Percentiles rank a stretch among this genome's conserved stretches.
Evolutionary conservation across 2,888 invertebrate species (phyloP).

Genomic region (Argynnis bischoffii): DNA sequence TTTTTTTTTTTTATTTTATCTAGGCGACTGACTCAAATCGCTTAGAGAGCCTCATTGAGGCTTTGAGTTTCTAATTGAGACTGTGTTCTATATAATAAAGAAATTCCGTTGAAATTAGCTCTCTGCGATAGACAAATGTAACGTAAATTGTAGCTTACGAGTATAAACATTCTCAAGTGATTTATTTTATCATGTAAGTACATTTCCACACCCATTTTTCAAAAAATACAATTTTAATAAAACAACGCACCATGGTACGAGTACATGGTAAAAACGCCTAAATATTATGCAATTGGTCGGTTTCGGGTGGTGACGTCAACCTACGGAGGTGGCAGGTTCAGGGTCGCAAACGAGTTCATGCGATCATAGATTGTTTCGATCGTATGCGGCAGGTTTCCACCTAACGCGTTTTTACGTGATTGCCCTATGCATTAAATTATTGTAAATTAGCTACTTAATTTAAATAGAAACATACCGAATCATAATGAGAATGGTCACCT

Average conservation of each 20-base stretch:
- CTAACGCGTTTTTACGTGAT: slow-evolving; percentile 9
- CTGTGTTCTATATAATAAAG: no score
- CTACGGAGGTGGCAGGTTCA: slow-evolving; percentile 57
- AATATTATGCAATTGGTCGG: slow-evolving; percentile 74
- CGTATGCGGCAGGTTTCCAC: slow-evolving; percentile 26
- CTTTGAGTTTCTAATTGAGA: no score
- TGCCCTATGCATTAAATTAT: slow-evolving; percentile 17
- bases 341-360: slow-evolving; percentile 67
- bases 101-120: no score
- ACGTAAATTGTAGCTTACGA: no score
- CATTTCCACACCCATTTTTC: background rate
- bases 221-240: slow-evolving; percentile 8
- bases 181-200: no score
- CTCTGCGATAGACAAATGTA: no score
- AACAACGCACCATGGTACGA: slow-evolving; percentile 4
- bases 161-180: no score
- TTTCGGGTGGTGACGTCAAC: slow-evolving; percentile 65
- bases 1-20: no score
- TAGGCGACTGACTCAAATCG: no score
- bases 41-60: no score
- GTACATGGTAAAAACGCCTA: slow-evolving; percentile 42
- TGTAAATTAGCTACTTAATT: slow-evolving; percentile 4
- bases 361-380: slow-evolving; percentile 42
- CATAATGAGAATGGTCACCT: no score
- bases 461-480: no score